phyloP scores from a whole-genome alignment of 35 echinoderm and acorn worm species.

The Strongylocentrotus purpuratus region DNA sequence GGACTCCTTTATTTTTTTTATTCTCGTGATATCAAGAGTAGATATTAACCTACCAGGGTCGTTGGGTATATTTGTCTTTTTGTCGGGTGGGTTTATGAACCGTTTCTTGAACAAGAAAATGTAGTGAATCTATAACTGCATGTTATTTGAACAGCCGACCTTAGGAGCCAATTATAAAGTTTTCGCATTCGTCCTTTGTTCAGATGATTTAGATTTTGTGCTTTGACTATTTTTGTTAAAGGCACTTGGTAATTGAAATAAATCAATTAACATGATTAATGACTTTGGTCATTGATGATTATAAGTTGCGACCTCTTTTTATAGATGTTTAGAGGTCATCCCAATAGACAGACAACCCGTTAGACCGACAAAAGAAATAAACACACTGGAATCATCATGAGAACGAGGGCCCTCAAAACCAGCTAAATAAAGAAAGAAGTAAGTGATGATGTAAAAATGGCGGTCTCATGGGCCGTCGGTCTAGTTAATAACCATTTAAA shows the following conservation, averaged over 20 bases:
- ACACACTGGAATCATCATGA: too few relatives aligned
- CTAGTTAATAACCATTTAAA: too few relatives aligned
- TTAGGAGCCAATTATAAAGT: neutral
- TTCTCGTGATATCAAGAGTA: neutral
- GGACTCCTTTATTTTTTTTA: neutral
- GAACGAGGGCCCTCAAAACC: too few relatives aligned
- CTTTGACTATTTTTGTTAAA: neutral
- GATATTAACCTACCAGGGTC: neutral
- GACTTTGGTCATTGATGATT: neutral
- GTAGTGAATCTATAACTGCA: neutral
- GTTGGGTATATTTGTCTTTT: conserved; percentile 6
- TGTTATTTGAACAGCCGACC: neutral
- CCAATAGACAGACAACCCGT: too few relatives aligned
- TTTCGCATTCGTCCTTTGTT: neutral
- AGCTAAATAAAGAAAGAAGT: too few relatives aligned
- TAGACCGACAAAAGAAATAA: too few relatives aligned
- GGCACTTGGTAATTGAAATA: neutral
- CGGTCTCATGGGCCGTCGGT: too few relatives aligned
- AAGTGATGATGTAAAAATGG: too few relatives aligned
- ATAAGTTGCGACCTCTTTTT: neutral
- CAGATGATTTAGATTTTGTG: neutral
- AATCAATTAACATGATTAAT: neutral
- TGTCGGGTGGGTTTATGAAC: neutral
- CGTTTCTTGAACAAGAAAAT: neutral
- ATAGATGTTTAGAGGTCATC: too few relatives aligned